These are phyloP conservation scores for Eulithis testata DNA, from an alignment of 2,888 invertebrate genomes.

Conservation along the genomic window DNA sequence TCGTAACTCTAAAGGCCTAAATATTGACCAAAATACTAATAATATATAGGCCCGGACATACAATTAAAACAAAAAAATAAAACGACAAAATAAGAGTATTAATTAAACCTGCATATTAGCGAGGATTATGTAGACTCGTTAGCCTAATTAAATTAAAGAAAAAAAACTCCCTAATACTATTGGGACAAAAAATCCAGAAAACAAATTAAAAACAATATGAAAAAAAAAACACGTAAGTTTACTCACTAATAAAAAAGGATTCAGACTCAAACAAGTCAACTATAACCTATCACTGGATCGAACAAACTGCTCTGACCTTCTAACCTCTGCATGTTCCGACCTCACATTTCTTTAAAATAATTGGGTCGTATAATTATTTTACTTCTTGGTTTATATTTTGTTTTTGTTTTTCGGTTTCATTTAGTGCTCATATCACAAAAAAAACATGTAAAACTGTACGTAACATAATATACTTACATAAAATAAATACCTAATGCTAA, in stretches of 20 bases:
- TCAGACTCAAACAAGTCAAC: slow-evolving; percentile 76
- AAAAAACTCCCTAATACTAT: slow-evolving; percentile 84
- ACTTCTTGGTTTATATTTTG: slow-evolving; percentile 59
- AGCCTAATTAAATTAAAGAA: slow-evolving; percentile 80
- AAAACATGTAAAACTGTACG: slow-evolving; percentile 71
- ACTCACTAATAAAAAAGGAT: slow-evolving; percentile 83
- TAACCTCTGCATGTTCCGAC: slow-evolving; percentile 43
- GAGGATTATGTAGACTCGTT: slow-evolving; percentile 75
- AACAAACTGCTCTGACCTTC: slow-evolving; percentile 43
- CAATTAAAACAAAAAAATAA: slow-evolving; percentile 79
- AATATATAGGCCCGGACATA: slow-evolving; percentile 81
- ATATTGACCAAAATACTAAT: slow-evolving; percentile 83
- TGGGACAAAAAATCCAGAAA: slow-evolving; percentile 82
- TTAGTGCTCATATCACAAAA: slow-evolving; percentile 82
- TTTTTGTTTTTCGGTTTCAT: slow-evolving; percentile 45
- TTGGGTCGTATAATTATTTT: slow-evolving; percentile 65
- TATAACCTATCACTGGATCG: slow-evolving; percentile 69
- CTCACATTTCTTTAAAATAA: slow-evolving; percentile 60
- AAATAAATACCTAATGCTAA: slow-evolving; percentile 80
- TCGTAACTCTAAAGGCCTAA: slow-evolving; percentile 83
- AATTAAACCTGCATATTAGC: slow-evolving; percentile 76
- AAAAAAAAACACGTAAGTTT: slow-evolving; percentile 82
- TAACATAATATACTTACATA: slow-evolving; percentile 62
- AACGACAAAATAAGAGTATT: slow-evolving; percentile 82
- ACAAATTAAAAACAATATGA: slow-evolving; percentile 85